These are phyloP conservation scores for Gastracanthus pulcherrimus DNA, from an alignment of 2,888 invertebrate genomes.

Conservation along the genomic window DNA sequence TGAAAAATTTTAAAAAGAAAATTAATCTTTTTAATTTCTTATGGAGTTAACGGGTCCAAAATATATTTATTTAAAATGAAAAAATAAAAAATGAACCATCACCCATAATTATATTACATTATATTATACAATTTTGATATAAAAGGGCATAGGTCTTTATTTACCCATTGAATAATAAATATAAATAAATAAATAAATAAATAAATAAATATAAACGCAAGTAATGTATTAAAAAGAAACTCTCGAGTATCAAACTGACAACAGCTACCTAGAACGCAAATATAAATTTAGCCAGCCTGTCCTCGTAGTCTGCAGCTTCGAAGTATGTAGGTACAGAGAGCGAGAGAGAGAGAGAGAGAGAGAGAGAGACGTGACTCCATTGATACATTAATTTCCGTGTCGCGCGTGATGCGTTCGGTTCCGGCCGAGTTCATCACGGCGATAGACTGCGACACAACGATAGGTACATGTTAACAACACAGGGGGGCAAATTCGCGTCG, in stretches of 20 bases:
- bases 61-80: too few species aligned
- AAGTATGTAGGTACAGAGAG: background rate
- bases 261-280: background rate
- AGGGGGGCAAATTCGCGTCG: conserved; percentile 11
- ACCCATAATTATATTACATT: too few species aligned
- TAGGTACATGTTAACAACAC: background rate
- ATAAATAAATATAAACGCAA: background rate
- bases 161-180: too few species aligned
- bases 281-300: background rate
- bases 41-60: too few species aligned
- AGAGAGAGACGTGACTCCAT: conserved; percentile 5
- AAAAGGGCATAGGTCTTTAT: too few species aligned
- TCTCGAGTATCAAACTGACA: background rate
- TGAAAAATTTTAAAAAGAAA: too few species aligned
- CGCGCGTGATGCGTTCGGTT: background rate
- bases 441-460: background rate
- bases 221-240: background rate
- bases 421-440: background rate
- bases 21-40: too few species aligned
- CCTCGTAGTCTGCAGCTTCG: background rate
- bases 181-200: background rate
- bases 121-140: too few species aligned
- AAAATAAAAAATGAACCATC: too few species aligned
- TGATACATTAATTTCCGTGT: conserved; percentile 19
- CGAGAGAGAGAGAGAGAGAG: too few species aligned